Conservation (phyloP, 2,113 vertebrate genomes). For the Percopsis transmontana region DNA sequence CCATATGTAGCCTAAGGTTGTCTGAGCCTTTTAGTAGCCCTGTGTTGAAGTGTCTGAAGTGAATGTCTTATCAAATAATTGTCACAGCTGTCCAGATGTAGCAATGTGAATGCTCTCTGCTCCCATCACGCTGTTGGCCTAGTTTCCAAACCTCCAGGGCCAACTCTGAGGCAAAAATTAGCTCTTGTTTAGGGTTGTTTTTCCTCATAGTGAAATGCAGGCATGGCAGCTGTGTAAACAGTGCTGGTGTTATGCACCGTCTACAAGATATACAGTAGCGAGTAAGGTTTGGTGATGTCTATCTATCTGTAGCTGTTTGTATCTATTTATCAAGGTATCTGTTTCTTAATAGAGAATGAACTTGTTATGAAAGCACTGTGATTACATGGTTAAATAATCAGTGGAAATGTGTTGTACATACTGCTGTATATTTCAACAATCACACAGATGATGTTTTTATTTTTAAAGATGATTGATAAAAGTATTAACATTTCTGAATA, state of each 20-base stretch:
- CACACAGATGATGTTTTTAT: conserved; percentile 12
- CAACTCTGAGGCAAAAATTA: conserved; percentile 4
- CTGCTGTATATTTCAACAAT: conserved; percentile 31
- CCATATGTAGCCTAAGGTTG: conserved; percentile 2
- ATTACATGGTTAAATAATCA: background rate
- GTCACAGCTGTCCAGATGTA: conserved; percentile 21
- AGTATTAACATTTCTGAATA: conserved; percentile 48
- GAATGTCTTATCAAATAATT: conserved; percentile 31
- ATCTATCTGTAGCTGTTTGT: conserved; percentile 17
- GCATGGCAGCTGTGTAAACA: conserved; percentile 52
- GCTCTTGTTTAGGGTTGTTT: conserved; percentile 5
- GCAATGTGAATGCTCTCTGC: conserved; percentile 14
- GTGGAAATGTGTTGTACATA: conserved; percentile 5
- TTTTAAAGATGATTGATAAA: conserved; percentile 32
- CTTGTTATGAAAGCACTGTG: conserved; percentile 7
- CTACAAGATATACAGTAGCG: conserved; percentile 4
- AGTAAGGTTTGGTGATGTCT: background rate
- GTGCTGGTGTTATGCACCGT: conserved; percentile 1
- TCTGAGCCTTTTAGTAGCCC: conserved; percentile 1
- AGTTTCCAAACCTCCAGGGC: conserved; percentile 24
- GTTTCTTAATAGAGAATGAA: conserved; percentile 25
- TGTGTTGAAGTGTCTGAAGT: conserved; percentile 27
- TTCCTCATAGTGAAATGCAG: conserved; percentile 25
- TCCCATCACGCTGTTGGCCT: conserved; percentile 17
- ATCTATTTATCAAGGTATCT: conserved; percentile 16